These are phyloP conservation scores for Delichon dasypus DNA, from an alignment of 2,797 vertebrate species.

Conservation along the genomic window DNA sequence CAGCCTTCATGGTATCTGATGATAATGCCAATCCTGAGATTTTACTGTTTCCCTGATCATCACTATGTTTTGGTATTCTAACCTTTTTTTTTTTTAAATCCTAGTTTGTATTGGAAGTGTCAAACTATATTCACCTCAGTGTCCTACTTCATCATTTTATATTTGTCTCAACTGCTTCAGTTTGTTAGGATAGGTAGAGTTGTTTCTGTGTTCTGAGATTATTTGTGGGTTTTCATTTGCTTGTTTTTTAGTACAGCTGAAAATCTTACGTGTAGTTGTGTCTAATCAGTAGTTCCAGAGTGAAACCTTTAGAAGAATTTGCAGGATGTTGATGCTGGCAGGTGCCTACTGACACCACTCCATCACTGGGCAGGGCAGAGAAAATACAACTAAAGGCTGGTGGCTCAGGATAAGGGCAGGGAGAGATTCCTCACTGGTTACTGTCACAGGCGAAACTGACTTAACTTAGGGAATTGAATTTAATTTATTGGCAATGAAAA, in stretches of 20 bases:
- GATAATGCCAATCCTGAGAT: not conserved
- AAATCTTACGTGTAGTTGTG: not conserved
- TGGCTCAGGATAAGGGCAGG: too few relatives aligned
- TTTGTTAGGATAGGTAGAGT: not conserved
- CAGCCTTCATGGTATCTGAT: not conserved
- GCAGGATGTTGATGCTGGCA: not conserved
- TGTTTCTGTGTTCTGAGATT: not conserved
- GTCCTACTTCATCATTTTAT: not conserved
- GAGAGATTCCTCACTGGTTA: not conserved
- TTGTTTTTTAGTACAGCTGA: not conserved
- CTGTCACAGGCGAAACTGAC: not conserved
- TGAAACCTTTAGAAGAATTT: not conserved
- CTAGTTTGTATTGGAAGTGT: not conserved
- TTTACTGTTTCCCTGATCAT: not conserved
- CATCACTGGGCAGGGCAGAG: not conserved
- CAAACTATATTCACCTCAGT: not conserved
- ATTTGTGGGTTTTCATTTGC: not conserved
- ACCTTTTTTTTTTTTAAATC: not conserved
- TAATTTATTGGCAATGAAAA: not conserved
- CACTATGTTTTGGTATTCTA: not conserved
- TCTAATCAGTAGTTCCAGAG: not conserved
- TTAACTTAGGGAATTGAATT: not conserved
- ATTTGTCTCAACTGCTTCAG: not conserved
- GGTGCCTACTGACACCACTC: not conserved
- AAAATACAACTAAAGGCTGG: accelerated